Percentiles rank a stretch among this genome's conserved stretches.
phyloP scores from a whole-genome alignment of 1,140 invertebrate genomes.

The Drosophila tani region DNA sequence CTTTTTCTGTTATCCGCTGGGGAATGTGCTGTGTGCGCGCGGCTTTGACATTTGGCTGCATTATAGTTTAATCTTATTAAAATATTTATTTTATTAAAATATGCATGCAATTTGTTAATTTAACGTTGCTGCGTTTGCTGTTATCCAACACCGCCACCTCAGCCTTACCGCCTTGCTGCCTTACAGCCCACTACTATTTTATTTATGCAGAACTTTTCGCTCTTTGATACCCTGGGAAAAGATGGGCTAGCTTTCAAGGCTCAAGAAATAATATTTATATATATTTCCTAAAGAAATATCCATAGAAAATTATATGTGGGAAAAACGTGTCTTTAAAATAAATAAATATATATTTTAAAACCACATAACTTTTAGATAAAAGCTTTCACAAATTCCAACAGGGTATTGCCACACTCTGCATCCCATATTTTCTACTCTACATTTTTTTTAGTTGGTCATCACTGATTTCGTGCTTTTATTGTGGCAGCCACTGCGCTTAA shows the following conservation, averaged over 20 bases:
- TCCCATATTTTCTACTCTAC: conserved; percentile 2
- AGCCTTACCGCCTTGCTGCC: neutral
- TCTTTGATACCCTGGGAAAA: conserved; percentile 41
- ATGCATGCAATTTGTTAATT: conserved; percentile 84
- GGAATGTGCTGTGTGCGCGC: conserved; percentile 45
- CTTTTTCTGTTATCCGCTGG: conserved; percentile 53
- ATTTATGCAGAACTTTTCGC: conserved; percentile 59
- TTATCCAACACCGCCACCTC: conserved; percentile 15
- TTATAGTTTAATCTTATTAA: conserved; percentile 84
- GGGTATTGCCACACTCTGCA: conserved; percentile 12
- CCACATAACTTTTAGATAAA: neutral
- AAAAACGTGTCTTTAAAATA: neutral
- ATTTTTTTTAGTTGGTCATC: conserved; percentile 51
- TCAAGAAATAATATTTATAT: too few relatives aligned
- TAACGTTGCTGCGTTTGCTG: conserved; percentile 72
- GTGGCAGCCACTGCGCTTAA: conserved; percentile 80
- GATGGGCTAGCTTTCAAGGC: conserved; percentile 1
- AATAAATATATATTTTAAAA: neutral
- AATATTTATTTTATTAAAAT: conserved; percentile 84
- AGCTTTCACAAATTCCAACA: neutral
- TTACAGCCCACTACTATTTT: conserved; percentile 40
- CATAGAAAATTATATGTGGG: neutral
- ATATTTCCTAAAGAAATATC: neutral
- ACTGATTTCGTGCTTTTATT: conserved; percentile 60
- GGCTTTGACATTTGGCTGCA: conserved; percentile 80